Conservation (phyloP, 2,113 vertebrate species). For the Chloroceryle aenea region DNA sequence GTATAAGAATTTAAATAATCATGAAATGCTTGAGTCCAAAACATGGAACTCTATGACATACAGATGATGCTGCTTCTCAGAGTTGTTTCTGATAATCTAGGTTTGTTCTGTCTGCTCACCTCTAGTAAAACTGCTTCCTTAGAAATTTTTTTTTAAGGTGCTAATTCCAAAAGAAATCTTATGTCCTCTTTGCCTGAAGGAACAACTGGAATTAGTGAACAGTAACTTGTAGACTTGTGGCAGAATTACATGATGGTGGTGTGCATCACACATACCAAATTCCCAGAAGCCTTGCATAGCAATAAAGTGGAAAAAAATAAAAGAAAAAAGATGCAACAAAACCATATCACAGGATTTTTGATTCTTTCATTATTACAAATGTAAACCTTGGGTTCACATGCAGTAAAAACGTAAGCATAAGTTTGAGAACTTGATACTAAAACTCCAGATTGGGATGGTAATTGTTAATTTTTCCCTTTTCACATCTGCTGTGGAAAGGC, state of each 20-base stretch:
- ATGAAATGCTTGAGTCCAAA: not conserved
- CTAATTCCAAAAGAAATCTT: not conserved
- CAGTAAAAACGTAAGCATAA: not conserved
- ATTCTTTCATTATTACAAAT: not conserved
- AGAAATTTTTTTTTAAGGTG: not conserved
- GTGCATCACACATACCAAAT: not conserved
- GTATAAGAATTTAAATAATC: not conserved
- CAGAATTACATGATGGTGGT: not conserved
- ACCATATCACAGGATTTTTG: not conserved
- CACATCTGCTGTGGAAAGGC: not conserved
- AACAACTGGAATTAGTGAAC: not conserved
- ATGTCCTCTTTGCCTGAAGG: not conserved
- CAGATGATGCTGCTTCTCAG: not conserved
- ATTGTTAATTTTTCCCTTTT: not conserved
- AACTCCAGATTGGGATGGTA: not conserved
- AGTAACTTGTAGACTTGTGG: not conserved
- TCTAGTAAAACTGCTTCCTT: not conserved
- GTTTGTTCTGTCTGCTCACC: not conserved
- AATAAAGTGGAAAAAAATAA: not conserved
- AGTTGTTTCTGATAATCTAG: not conserved
- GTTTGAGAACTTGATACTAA: not conserved
- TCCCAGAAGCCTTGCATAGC: not conserved
- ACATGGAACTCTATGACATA: accelerated
- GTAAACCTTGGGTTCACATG: not conserved
- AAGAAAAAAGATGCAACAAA: not conserved